These are phyloP conservation scores for Callosobruchus maculatus DNA, from an alignment of 2,888 invertebrate genomes.

Conservation along the genomic window DNA sequence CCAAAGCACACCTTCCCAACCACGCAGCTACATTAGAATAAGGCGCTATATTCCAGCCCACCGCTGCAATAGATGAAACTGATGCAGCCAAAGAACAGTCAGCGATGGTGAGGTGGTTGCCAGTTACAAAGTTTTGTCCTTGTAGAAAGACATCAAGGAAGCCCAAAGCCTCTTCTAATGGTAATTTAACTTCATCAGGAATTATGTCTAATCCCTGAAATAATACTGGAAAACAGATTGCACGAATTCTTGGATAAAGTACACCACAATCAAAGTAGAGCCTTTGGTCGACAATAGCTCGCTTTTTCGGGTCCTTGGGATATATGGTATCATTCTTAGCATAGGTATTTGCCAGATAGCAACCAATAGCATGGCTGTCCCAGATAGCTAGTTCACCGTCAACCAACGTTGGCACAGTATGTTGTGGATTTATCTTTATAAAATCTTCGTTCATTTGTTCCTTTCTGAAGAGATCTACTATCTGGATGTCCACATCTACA, in stretches of 20 bases:
- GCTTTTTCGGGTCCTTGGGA: constrained; percentile 56
- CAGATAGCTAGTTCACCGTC: constrained; percentile 64
- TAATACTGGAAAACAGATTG: constrained; percentile 60
- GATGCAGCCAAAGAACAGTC: constrained; percentile 60
- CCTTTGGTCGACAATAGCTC: constrained; percentile 60
- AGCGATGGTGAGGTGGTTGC: constrained; percentile 60
- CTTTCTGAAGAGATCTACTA: constrained; percentile 56
- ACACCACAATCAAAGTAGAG: constrained; percentile 62
- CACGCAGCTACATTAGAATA: constrained; percentile 59
- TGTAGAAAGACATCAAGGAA: constrained; percentile 59
- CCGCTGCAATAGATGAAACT: constrained; percentile 54
- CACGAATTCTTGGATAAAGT: constrained; percentile 60
- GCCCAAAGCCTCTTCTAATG: constrained; percentile 57
- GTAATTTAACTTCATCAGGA: constrained; percentile 52
- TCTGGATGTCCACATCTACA: constrained; percentile 53
- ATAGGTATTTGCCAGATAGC: constrained; percentile 61
- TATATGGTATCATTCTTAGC: constrained; percentile 59
- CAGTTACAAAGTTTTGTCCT: constrained; percentile 59
- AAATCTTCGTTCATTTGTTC: constrained; percentile 59
- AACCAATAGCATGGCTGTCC: constrained; percentile 65
- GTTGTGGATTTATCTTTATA: constrained; percentile 57
- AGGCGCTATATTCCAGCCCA: constrained; percentile 57
- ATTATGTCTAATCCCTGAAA: constrained; percentile 58
- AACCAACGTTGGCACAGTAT: constrained; percentile 64
- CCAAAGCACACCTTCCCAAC: constrained; percentile 55